phyloP scores from a whole-genome alignment of 2,797 vertebrate species.

The Peromyscus melanophrys region DNA sequence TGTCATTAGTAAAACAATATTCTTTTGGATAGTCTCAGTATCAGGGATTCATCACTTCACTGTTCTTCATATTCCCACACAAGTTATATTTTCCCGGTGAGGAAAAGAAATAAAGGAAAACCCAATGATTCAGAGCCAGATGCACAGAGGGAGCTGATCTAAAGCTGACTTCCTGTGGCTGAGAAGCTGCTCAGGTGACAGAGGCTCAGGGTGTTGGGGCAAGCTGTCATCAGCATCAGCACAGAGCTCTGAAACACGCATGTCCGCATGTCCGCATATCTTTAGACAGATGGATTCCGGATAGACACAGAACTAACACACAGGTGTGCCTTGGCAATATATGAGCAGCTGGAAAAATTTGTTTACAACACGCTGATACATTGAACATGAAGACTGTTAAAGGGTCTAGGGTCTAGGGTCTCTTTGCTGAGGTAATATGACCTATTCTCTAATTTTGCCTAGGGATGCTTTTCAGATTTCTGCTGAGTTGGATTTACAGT shows the following conservation, averaged over 20 bases:
- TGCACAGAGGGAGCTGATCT: neutral
- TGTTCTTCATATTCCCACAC: constrained; percentile 28
- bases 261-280: neutral
- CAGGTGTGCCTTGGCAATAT: neutral
- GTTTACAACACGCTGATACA: neutral
- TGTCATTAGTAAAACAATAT: constrained; percentile 16
- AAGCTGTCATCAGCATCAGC: neutral
- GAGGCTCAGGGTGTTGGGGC: neutral
- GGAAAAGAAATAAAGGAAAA: constrained; percentile 44
- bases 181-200: neutral
- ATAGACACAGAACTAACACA: constrained; percentile 1
- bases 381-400: constrained; percentile 36
- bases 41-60: constrained; percentile 21
- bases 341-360: neutral
- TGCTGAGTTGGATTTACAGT: constrained; percentile 57
- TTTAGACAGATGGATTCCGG: neutral
- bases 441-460: neutral
- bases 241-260: neutral
- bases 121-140: neutral
- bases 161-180: neutral
- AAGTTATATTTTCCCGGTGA: constrained; percentile 43
- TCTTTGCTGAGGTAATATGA: constrained; percentile 18
- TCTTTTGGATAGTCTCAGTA: constrained; percentile 10
- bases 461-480: constrained; percentile 44
- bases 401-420: neutral